phyloP scores from a whole-genome alignment of 2,113 vertebrate species.

The Laticauda laticaudata region DNA sequence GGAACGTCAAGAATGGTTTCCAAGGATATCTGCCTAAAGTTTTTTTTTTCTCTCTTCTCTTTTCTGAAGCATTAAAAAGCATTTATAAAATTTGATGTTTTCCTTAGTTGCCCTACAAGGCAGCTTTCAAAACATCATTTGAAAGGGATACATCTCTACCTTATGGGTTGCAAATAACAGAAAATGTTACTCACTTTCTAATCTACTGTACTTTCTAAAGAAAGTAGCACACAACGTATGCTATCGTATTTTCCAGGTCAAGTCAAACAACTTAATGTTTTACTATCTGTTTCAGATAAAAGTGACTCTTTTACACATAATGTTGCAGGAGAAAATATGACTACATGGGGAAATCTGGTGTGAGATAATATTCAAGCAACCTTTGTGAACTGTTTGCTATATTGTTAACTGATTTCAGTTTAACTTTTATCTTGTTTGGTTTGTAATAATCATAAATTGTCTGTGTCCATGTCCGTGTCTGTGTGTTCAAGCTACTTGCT shows the following conservation, averaged over 20 bases:
- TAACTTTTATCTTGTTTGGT: neutral
- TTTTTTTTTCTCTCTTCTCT: neutral
- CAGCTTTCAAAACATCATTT: neutral
- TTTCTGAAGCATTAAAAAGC: neutral
- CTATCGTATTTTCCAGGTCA: neutral
- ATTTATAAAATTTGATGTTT: neutral
- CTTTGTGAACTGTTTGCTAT: neutral
- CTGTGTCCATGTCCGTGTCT: too few species aligned
- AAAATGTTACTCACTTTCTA: neutral
- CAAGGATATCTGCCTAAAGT: neutral
- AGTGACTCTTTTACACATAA: neutral
- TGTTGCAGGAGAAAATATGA: neutral
- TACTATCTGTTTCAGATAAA: neutral
- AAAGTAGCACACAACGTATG: neutral
- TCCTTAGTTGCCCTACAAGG: neutral
- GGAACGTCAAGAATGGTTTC: neutral
- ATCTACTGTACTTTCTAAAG: neutral
- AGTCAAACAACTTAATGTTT: neutral
- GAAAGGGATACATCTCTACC: neutral
- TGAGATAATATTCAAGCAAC: neutral
- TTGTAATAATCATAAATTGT: neutral
- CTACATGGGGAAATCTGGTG: neutral
- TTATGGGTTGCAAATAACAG: neutral
- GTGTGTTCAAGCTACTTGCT: neutral
- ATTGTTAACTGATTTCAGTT: neutral